A percentile compares a stretch with the other conserved stretches of the same genome.
Evolutionary conservation across 2,888 invertebrate species (phyloP).

Genomic region (Elmis aenea): DNA sequence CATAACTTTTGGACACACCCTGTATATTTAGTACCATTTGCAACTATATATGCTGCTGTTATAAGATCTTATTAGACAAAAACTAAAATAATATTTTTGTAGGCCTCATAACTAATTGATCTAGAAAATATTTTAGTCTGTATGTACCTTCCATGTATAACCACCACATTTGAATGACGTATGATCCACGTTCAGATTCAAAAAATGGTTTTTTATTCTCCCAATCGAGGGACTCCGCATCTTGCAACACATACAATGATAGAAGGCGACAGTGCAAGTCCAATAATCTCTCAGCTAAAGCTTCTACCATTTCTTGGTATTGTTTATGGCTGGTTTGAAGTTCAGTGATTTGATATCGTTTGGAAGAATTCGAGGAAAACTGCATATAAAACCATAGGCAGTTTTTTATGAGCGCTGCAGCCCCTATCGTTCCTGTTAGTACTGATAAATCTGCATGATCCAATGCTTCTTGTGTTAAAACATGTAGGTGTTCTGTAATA

Average conservation of each 20-base stretch:
- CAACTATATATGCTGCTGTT: no score
- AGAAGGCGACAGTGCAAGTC: constrained; percentile 76
- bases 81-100: no score
- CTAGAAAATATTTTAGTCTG: no score
- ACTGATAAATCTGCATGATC: constrained; percentile 81
- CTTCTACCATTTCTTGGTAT: constrained; percentile 78
- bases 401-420: constrained; percentile 72
- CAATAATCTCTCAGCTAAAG: constrained; percentile 73
- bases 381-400: constrained; percentile 73
- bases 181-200: constrained; percentile 72
- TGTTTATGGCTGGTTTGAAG: constrained; percentile 61
- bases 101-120: no score
- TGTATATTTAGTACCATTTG: no score
- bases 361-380: constrained; percentile 40
- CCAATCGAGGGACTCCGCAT: constrained; percentile 74
- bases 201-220: constrained; percentile 61
- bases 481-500: constrained; percentile 66
- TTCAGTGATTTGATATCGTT: constrained; percentile 19
- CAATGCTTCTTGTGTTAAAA: constrained; percentile 74
- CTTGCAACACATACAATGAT: constrained; percentile 75
- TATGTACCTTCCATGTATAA: constrained; percentile 70
- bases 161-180: constrained; percentile 86
- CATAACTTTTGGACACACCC: no score
- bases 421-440: constrained; percentile 74
- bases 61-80: no score